Conservation (phyloP, 2,113 vertebrate genomes). For the Gallinago undulata region DNA sequence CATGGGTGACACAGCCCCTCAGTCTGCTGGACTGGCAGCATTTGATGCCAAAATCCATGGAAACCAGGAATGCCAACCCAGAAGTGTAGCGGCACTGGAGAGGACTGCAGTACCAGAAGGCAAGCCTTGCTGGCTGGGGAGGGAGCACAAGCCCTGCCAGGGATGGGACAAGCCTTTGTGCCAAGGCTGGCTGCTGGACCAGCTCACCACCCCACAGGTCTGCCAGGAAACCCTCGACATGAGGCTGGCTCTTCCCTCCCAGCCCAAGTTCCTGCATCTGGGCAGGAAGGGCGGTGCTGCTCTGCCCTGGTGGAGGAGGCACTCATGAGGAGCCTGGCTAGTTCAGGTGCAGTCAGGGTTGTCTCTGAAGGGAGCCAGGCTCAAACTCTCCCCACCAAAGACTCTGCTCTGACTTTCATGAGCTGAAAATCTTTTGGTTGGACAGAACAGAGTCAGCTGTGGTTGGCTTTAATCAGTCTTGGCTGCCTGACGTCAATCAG, state of each 20-base stretch:
- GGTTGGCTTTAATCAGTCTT: not conserved
- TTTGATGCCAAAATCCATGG: not conserved
- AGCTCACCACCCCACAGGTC: not conserved
- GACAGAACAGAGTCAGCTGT: not conserved
- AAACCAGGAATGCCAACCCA: no score
- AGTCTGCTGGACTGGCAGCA: no score
- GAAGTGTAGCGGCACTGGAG: not conserved
- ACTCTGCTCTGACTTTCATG: not conserved
- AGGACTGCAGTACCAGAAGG: not conserved
- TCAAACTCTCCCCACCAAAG: not conserved
- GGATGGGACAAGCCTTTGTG: accelerated
- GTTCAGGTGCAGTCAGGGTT: accelerated
- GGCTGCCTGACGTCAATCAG: not conserved
- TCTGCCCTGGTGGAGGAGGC: accelerated
- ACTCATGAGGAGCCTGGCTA: not conserved
- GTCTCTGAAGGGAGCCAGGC: not conserved
- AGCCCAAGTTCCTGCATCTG: not conserved
- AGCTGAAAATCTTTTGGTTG: not conserved
- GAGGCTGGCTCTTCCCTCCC: not conserved
- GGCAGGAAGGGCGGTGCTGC: accelerated
- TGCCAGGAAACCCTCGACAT: not conserved
- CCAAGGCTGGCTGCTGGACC: accelerated
- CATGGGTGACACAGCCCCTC: accelerated
- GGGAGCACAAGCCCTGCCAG: accelerated
- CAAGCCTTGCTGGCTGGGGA: not conserved